Percentiles rank a stretch among this genome's conserved stretches.
Evolutionary conservation across 1,140 invertebrate species (phyloP).

Genomic region (Habropoda laboriosa): DNA sequence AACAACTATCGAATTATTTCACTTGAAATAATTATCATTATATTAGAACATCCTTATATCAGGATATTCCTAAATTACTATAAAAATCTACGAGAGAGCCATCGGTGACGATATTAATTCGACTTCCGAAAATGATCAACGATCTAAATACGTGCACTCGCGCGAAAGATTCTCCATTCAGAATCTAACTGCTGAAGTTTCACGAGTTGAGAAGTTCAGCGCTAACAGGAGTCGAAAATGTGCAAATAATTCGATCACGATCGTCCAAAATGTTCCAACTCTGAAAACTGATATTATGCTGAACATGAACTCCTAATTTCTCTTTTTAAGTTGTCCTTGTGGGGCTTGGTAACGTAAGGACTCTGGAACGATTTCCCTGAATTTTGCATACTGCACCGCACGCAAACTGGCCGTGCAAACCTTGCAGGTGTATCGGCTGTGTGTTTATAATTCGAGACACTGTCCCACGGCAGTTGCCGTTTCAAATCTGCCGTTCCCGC

Average conservation of each 20-base stretch:
- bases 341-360: neutral
- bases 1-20: too few species aligned
- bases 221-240: neutral
- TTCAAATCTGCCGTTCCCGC: neutral
- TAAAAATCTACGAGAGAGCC: neutral
- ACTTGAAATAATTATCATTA: too few species aligned
- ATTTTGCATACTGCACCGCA: neutral
- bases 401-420: neutral
- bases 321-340: neutral
- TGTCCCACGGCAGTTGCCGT: too few species aligned
- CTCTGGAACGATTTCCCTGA: neutral
- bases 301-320: constrained; percentile 19
- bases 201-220: neutral
- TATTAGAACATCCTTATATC: too few species aligned
- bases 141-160: neutral
- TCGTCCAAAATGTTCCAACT: neutral
- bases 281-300: constrained; percentile 11
- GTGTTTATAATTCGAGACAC: neutral
- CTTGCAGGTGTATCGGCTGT: neutral
- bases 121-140: neutral
- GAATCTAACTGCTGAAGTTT: neutral
- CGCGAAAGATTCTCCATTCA: neutral
- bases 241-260: constrained; percentile 7
- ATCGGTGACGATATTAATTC: neutral
- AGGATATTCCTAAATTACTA: too few species aligned